Base-by-base conservation (phyloP, 2,113 vertebrate genomes). In the Phylloscopus trochilus region DNA sequence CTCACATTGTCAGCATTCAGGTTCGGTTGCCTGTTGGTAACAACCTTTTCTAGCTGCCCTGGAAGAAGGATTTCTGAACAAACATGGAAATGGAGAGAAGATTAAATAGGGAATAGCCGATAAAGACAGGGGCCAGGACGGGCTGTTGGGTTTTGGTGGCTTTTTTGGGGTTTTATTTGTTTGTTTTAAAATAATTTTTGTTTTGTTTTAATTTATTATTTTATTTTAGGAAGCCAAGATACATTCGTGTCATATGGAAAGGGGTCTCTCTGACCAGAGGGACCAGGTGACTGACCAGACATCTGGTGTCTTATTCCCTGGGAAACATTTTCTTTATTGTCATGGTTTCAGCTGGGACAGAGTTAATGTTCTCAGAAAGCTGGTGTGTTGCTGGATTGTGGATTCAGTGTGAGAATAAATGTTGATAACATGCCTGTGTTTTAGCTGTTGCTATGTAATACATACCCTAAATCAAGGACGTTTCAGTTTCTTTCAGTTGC, bases 21-120 rank as follows among this genome's bases (percentile, higher is more conserved):
- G 35, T 85, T 92, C 78, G 64, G 88, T 83, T 0, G 2, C 46
- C 44, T 13, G 7, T 74, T 52, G 49, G 90, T 68, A 93, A 79
- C 64, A 47, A 59, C 52, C 24, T 78, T 92, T 93, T 49, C 70
- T 85, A 95, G 91, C 92, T 96, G 70, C 88, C 44, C 63, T 63
- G 81, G 41, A 83, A 64, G 72, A 73, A 23, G 41, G 41, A 59
- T 78, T 93, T 87, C 90, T 95, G 83, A 89, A 37, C 67, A 97
- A 94, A 93, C 72, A 92, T 4, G 35, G 88, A 44, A 75, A 18
- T 4, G 35, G 62, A 74, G 43, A 80, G 31, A 62, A 46, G 24
- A 89, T 94, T 88, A 62, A 82, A 68, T 52, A 66, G 39, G 30
- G 67, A 83, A 60, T 60, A 92, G 60, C 35, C 1, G 1, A 31